Conservation (phyloP, 2,888 invertebrate species). For the Neoitamus cyanurus region DNA sequence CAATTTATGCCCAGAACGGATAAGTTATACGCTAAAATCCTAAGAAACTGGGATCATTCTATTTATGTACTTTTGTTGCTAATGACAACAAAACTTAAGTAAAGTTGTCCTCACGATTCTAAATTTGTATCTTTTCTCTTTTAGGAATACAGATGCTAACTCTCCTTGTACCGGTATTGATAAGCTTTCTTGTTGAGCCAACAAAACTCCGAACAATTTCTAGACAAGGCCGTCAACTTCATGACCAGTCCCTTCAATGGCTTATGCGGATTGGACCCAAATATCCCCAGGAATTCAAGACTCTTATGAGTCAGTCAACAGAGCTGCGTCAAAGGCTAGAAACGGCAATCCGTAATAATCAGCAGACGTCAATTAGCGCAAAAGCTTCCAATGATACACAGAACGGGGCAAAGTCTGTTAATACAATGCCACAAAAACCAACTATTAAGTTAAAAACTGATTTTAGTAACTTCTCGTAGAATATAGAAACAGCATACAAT, state of each 20-base stretch:
- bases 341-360: constrained; percentile 82
- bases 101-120: too few species aligned
- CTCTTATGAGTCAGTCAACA: constrained; percentile 85
- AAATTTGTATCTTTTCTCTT: too few species aligned
- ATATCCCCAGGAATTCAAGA: constrained; percentile 93
- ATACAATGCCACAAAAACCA: constrained; percentile 69
- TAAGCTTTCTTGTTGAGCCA: constrained; percentile 83
- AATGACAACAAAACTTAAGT: constrained; percentile 9
- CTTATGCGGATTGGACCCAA: constrained; percentile 92
- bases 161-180: constrained; percentile 89
- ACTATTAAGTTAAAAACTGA: constrained; percentile 94
- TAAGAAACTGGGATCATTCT: too few species aligned
- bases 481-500: background rate
- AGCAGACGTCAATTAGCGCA: constrained; percentile 69
- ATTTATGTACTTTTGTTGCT: too few species aligned
- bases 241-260: constrained; percentile 90
- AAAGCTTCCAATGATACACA: constrained; percentile 68
- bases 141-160: constrained; percentile 90
- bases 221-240: constrained; percentile 77
- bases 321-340: constrained; percentile 86
- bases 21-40: background rate
- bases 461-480: constrained; percentile 89
- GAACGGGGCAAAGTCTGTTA: constrained; percentile 58
- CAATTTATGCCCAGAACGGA: too few species aligned
- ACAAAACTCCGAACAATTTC: constrained; percentile 71